Conservation (phyloP, 2,888 invertebrate species). For the Nomada goodeniana region DNA sequence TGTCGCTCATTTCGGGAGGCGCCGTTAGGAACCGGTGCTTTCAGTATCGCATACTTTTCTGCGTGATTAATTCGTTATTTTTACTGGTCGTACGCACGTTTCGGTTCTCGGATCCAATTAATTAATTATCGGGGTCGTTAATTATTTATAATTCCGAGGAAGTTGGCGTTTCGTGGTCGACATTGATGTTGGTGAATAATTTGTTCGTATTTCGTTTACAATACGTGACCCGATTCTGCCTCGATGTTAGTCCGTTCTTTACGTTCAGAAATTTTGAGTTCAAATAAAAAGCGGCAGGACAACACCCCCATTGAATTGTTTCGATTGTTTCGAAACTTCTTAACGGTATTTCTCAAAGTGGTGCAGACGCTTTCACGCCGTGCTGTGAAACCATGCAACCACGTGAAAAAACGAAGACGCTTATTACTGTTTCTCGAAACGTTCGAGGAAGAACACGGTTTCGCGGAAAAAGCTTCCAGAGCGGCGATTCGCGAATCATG, state of each 20-base stretch:
- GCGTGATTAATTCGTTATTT: constrained; percentile 28
- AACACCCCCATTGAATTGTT: too few species aligned
- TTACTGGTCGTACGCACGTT: neutral
- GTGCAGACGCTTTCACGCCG: too few species aligned
- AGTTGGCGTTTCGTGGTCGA: neutral
- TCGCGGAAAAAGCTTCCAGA: constrained; percentile 41
- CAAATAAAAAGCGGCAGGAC: too few species aligned
- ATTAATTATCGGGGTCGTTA: constrained; percentile 19
- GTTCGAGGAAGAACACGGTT: constrained; percentile 32
- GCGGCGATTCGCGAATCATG: constrained; percentile 61
- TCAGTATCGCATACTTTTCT: neutral
- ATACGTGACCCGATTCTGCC: too few species aligned
- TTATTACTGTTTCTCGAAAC: neutral
- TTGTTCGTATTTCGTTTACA: neutral
- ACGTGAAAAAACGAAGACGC: too few species aligned
- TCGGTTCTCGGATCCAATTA: neutral
- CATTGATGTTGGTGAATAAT: neutral
- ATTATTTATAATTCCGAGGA: neutral
- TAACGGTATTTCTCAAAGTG: too few species aligned
- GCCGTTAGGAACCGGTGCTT: constrained; percentile 4
- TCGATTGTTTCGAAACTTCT: too few species aligned
- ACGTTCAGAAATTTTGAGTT: too few species aligned
- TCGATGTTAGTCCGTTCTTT: too few species aligned
- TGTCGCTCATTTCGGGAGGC: constrained; percentile 17
- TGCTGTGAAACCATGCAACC: too few species aligned